Base-by-base conservation (phyloP, 2,888 invertebrate species). In the Ornithoptera alexandrae region DNA sequence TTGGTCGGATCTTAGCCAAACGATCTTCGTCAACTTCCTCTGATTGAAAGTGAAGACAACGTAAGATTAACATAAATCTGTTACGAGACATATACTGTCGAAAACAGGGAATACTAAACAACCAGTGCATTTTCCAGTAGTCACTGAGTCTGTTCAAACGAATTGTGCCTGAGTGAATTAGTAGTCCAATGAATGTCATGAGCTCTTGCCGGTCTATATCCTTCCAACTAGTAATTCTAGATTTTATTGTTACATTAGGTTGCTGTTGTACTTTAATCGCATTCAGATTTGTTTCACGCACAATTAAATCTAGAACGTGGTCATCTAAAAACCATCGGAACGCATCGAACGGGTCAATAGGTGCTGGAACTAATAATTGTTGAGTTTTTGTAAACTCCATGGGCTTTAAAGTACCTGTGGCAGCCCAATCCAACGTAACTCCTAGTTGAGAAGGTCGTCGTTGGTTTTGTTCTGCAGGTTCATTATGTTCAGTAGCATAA, bases 51-150 rank as follows among this genome's bases (percentile, higher is more conserved):
- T 24, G 20, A 20, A 59, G 22, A 15, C 59, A 59, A 20, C 59
- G 22, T 17, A 59, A 59, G 15, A 59, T 22, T 17, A 59, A 59
- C 17, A 59, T 17, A 59, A 59, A 59, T 22, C 59, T 59, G 24
- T 59, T 59, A 20, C 30, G 59, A 10, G 59, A 59, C 59, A 59
- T 59, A 24, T 59, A 24, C 59, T 59, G 59, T 15, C 59, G 10
- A 2, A 59, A 59, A 6, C n/a, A 20, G n/a, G 59, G 59, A 59
- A 30, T 59, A 22, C 12, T 59, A 24, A 59, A 59, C 17, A 59
- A 24, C 22, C 20, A 17, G 22, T 59, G 8, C 20, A 7, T 59
- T 59, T 59, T 59, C 59, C 59, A 59, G 24, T 59, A 59, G 24
- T 59, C 59, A 17, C 6, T 20, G 15, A 59, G 24, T 17, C 59